Evolutionary conservation across 2,888 invertebrate genomes (phyloP), one percentile per base, ranked within the genome.

Genomic region (Nomada hirtipes): DNA sequence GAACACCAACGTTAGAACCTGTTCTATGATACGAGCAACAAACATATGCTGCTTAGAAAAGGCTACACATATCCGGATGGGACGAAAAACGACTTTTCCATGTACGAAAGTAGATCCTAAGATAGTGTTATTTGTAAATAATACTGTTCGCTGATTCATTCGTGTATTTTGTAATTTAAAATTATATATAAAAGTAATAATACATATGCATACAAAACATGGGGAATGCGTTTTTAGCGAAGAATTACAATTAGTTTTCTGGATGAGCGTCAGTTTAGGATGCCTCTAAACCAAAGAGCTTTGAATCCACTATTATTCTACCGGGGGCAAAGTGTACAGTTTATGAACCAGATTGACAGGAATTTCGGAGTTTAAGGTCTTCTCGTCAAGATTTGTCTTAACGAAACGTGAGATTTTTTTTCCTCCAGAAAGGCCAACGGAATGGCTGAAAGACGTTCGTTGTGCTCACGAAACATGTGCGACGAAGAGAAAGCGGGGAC

Each of bases 381-480:
- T 18, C n/a, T 29, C 11, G 55, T 36, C 20, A 60, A 55, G 60
- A 64, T 59, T 63, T 29, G 55, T 20, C 61, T 63, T 60, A 11
- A 29, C 23, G 75, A 71, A 84, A 83, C 76, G 82, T 79, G 82
- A 82, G 79, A 72, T 76, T 78, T 47, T 84, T 36, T 59, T 61
- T 26, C 15, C 15, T 0, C 15, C 47, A 69, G 75, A 76, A 79
- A 82, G 67, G 76, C 83, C 72, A 65, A 69, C 82, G 85, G 77
- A 81, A 83, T 79, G 55, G 84, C 83, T 87, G 86, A 86, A 85
- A 87, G 83, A 79, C 84, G 82, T 83, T 86, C 82, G 86, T 81
- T 79, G 70, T 86, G 86, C 68, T 63, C 73, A 57, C 57, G 55
- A 76, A 86, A 87, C 91, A 90, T 90, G 88, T 90, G 89, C 85